Percentiles rank a stretch among this genome's conserved stretches.
Evolutionary conservation across 1,140 invertebrate species (phyloP).

Genomic region (Magallana ariakensis): DNA sequence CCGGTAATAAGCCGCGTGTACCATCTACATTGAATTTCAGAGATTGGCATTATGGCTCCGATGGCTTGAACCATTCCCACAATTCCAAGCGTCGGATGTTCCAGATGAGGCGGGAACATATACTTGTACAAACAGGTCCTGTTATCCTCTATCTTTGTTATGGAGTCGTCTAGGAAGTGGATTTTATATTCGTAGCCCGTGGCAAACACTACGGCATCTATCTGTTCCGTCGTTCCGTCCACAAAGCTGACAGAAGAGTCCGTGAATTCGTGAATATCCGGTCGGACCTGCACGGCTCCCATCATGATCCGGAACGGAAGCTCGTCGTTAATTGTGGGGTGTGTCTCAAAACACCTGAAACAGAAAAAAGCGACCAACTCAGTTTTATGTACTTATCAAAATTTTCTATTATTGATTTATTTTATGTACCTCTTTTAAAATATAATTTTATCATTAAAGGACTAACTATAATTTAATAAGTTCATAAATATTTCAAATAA

Average conservation of each 20-base stretch:
- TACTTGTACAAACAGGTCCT: conserved; percentile 81
- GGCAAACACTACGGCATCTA: conserved; percentile 76
- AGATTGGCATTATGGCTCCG: conserved; percentile 82
- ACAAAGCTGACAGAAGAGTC: conserved; percentile 61
- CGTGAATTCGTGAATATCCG: conserved; percentile 74
- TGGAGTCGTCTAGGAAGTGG: conserved; percentile 69
- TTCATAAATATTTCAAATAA: too few relatives aligned
- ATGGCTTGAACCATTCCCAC: conserved; percentile 82
- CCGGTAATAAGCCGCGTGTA: conserved; percentile 70
- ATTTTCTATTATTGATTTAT: too few relatives aligned
- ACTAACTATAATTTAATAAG: too few relatives aligned
- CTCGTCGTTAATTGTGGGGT: conserved; percentile 83
- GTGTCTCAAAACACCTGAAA: conserved; percentile 73
- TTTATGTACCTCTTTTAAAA: not conserved
- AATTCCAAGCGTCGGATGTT: conserved; percentile 79
- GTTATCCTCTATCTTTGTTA: conserved; percentile 73
- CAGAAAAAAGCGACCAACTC: not conserved
- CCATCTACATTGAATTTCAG: conserved; percentile 82
- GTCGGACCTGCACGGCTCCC: conserved; percentile 79
- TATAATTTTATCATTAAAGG: not conserved
- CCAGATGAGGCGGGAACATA: conserved; percentile 79
- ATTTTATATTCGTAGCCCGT: conserved; percentile 77
- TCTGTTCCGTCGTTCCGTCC: conserved; percentile 68
- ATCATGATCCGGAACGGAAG: conserved; percentile 81
- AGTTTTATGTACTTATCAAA: too few relatives aligned